Evolutionary conservation across 2,797 vertebrate species (phyloP).

Genomic region (Pteropus rufus): DNA sequence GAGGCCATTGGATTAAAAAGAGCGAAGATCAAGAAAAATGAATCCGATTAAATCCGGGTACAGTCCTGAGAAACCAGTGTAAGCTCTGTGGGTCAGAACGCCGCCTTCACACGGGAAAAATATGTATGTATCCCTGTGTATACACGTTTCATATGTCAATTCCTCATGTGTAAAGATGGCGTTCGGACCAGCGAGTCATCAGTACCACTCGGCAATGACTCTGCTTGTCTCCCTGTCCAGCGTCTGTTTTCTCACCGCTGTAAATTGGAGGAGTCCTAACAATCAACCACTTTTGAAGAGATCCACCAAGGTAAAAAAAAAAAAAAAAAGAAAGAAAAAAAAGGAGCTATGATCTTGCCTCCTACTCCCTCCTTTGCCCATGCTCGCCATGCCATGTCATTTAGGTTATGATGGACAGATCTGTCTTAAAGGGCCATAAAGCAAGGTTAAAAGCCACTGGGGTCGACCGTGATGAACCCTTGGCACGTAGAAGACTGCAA

Average conservation of each 20-base stretch:
- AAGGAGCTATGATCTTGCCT: background rate
- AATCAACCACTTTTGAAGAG: background rate
- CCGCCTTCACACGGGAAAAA: background rate
- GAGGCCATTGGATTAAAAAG: background rate
- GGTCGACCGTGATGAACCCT: constrained; percentile 49
- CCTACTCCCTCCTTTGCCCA: background rate
- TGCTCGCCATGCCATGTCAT: rapidly evolving
- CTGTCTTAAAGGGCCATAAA: constrained; percentile 33
- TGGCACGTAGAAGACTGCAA: background rate
- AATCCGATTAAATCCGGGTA: background rate
- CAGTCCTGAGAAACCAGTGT: background rate
- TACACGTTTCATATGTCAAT: background rate
- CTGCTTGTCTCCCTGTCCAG: background rate
- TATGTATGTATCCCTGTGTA: too few species aligned
- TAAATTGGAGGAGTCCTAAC: background rate
- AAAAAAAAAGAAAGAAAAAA: background rate
- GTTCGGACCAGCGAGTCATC: background rate
- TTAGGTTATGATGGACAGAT: background rate
- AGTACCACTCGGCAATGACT: background rate
- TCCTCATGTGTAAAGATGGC: background rate
- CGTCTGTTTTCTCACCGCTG: background rate
- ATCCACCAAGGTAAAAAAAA: background rate
- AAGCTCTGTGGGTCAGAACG: background rate
- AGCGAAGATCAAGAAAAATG: background rate
- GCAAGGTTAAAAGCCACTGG: background rate